phyloP scores from a whole-genome alignment of 1,140 invertebrate species.

The Stratiolaelaps scimitus region DNA sequence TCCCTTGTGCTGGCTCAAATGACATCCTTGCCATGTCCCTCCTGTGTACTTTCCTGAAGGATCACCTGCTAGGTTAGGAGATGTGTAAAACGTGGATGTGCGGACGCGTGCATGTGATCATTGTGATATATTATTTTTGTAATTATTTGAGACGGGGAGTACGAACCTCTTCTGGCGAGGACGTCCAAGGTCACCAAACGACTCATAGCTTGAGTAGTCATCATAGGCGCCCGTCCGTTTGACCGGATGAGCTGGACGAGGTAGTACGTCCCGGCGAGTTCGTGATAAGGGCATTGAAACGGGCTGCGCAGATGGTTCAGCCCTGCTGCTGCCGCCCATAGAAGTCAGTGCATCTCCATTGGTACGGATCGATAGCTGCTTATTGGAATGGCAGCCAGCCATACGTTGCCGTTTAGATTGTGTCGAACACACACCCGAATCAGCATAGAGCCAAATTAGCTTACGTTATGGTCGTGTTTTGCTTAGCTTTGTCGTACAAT shows the following conservation, averaged over 20 bases:
- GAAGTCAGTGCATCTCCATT: background rate
- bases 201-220: background rate
- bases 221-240: background rate
- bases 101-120: too few relatives aligned
- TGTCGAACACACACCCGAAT: too few relatives aligned
- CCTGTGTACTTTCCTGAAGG: too few relatives aligned
- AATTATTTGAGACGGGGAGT: too few relatives aligned
- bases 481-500: too few relatives aligned
- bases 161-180: constrained; percentile 20
- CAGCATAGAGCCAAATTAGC: too few relatives aligned
- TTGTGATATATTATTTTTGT: background rate
- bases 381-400: background rate
- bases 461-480: too few relatives aligned
- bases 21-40: too few relatives aligned
- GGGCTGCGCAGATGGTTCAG: too few relatives aligned
- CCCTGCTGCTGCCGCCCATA: background rate
- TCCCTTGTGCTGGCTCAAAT: background rate
- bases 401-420: too few relatives aligned
- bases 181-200: background rate
- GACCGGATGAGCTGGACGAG: background rate
- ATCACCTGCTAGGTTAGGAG: too few relatives aligned
- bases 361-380: background rate
- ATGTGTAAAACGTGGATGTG: too few relatives aligned
- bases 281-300: background rate
- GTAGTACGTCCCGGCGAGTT: constrained; percentile 3